Evolutionary conservation across 2,797 vertebrate genomes (phyloP).

Genomic region (Melanogrammus aeglefinus): DNA sequence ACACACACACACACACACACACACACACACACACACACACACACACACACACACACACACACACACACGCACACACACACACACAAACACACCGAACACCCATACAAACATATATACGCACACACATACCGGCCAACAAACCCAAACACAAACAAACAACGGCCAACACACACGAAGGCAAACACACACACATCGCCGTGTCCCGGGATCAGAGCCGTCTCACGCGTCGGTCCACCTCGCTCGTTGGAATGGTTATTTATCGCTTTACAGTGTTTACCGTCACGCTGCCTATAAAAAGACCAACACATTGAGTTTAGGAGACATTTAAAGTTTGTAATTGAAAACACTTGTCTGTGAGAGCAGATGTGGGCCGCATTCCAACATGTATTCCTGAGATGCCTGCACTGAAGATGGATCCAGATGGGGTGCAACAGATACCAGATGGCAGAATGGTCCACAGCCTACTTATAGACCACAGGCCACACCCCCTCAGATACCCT

Average conservation of each 20-base stretch:
- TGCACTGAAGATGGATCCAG: conserved; percentile 78
- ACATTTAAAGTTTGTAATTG: conserved; percentile 79
- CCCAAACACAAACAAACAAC: background rate
- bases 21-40: too few relatives aligned
- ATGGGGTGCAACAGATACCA: conserved; percentile 82
- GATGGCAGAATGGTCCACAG: conserved; percentile 71
- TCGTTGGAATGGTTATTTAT: conserved; percentile 34
- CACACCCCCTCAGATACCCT: conserved; percentile 39
- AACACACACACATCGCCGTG: conserved; percentile 25
- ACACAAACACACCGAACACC: too few relatives aligned
- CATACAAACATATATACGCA: too few relatives aligned
- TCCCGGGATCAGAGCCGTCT: conserved; percentile 22
- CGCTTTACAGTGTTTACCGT: conserved; percentile 47
- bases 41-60: too few relatives aligned
- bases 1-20: too few relatives aligned
- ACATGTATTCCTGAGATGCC: conserved; percentile 82
- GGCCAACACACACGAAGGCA: background rate
- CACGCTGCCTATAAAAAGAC: conserved; percentile 43
- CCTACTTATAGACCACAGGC: conserved; percentile 61
- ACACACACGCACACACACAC: too few relatives aligned
- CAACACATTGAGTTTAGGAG: conserved; percentile 65
- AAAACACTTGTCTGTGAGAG: conserved; percentile 81
- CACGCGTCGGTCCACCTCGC: conserved; percentile 20
- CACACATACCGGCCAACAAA: too few relatives aligned
- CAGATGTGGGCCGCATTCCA: conserved; percentile 81